Base-by-base conservation (phyloP, 2,797 vertebrate species). In the Chelmon rostratus region DNA sequence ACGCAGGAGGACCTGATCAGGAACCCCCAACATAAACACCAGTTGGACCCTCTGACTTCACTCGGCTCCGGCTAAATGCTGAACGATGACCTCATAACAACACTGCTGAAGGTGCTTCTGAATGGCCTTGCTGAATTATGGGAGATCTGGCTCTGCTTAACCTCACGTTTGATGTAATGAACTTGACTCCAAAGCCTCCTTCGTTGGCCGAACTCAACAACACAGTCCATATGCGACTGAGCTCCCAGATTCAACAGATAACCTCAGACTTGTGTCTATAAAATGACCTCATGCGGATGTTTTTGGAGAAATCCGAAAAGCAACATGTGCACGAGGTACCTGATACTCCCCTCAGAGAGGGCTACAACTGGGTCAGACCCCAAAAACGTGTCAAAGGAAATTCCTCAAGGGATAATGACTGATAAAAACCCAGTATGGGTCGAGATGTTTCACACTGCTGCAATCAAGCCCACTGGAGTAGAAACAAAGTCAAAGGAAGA, bases 81-180 rank as follows among this genome's bases (percentile, higher is more conserved):
- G 83, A 80, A 73, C n/a, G 13, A 58, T 90, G 81, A 92, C 61
- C 77, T 89, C 87, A 91, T 76, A 78, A 80, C 76, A 83, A 63
- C 86, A 79, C 15, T 2, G 65, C 67, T 57, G 33, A 62, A 35
- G 70, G 76, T 83, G 70, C 74, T 87, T 76, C 79, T 85, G 52
- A 83, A 54, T 10, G 25, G 69, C 59, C 35, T 77, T 40, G 66
- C 25, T 54, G 46, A 82, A 88, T 75, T 37, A 74, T 16, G 38
- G 50, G 25, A 59, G 67, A 72, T 88, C 81, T 87, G 86, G 82
- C 78, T 77, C 63, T 76, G 75, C 70, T 82, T 78, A 79, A 70
- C 64, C 69, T 81, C 58, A 0, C 10, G 50, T 57, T 76, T 79
- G 83, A 73, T 72, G 78, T 78, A 72, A 86, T 77, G 19, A 76